Percentiles rank a stretch among this genome's conserved stretches.
These are phyloP conservation scores for Notamacropus eugenii DNA, from an alignment of 2,797 vertebrate species.

Conservation along the genomic window DNA sequence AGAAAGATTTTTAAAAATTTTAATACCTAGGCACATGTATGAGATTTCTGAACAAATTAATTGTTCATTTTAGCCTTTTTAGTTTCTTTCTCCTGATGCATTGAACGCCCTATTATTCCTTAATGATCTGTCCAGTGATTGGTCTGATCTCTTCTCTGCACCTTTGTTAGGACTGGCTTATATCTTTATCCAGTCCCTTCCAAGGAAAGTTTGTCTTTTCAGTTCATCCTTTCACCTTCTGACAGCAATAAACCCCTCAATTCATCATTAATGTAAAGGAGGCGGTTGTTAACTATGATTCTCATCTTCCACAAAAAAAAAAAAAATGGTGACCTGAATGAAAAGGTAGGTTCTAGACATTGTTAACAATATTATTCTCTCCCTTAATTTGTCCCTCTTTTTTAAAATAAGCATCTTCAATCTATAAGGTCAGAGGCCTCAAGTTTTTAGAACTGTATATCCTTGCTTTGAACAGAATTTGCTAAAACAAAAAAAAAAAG, in stretches of 20 bases:
- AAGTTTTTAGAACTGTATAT: neutral
- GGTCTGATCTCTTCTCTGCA: neutral
- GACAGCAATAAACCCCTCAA: neutral
- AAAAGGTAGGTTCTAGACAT: neutral
- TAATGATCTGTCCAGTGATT: neutral
- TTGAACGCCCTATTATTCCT: neutral
- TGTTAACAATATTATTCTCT: neutral
- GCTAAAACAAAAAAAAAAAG: neutral
- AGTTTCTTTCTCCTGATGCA: neutral
- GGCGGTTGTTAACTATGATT: neutral
- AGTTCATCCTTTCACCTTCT: neutral
- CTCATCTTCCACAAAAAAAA: neutral
- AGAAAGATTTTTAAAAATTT: neutral
- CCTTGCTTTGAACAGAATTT: neutral
- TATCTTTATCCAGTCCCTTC: neutral
- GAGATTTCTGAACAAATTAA: neutral
- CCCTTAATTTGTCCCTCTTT: neutral
- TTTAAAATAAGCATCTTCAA: neutral
- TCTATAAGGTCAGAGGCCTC: neutral
- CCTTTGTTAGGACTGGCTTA: neutral
- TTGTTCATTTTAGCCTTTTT: neutral
- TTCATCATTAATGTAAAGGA: neutral
- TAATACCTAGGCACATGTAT: neutral
- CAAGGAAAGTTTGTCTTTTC: neutral
- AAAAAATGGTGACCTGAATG: neutral